Percentiles rank a stretch among this genome's conserved stretches.
Conservation (phyloP, 30 jellyfish, hydroid and myxozoan species). For the Catostylus mosaicus region DNA sequence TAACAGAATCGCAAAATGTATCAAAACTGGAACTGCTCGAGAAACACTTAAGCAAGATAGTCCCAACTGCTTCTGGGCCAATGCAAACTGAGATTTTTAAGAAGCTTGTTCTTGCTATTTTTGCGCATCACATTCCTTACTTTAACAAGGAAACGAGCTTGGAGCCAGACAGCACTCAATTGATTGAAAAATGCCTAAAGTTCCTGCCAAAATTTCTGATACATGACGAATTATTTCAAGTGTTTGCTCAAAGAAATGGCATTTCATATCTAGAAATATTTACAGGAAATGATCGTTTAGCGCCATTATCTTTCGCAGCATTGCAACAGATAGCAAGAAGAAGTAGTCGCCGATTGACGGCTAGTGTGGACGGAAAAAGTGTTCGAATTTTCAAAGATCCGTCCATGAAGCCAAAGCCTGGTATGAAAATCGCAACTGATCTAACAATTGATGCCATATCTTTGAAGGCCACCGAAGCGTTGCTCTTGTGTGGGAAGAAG, state of each 20-base stretch:
- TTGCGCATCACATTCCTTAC: conserved; percentile 13
- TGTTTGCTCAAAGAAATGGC: conserved; percentile 51
- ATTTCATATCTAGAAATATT: conserved; percentile 12
- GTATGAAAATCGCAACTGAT: conserved; percentile 11
- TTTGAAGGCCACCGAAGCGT: conserved; percentile 17
- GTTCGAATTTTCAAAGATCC: conserved; percentile 45
- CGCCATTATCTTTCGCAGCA: conserved; percentile 29
- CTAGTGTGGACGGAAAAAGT: conserved; percentile 41
- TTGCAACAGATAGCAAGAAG: conserved; percentile 16
- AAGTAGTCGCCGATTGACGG: not conserved
- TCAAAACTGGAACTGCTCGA: conserved; percentile 12
- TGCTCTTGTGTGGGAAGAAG: conserved; percentile 32
- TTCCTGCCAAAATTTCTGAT: conserved; percentile 15
- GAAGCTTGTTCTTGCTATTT: conserved; percentile 39
- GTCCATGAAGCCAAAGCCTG: conserved; percentile 35
- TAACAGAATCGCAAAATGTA: conserved; percentile 16
- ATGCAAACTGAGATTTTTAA: conserved; percentile 40
- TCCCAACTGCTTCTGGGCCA: conserved; percentile 31
- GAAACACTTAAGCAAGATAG: conserved; percentile 28
- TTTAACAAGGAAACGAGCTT: not conserved
- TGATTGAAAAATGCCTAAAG: conserved; percentile 28
- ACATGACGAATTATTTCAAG: conserved; percentile 22
- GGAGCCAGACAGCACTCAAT: not conserved
- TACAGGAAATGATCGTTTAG: conserved; percentile 17
- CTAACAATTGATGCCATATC: conserved; percentile 3